Conservation (phyloP, 1,140 invertebrate species). For the Nebria ingens region DNA sequence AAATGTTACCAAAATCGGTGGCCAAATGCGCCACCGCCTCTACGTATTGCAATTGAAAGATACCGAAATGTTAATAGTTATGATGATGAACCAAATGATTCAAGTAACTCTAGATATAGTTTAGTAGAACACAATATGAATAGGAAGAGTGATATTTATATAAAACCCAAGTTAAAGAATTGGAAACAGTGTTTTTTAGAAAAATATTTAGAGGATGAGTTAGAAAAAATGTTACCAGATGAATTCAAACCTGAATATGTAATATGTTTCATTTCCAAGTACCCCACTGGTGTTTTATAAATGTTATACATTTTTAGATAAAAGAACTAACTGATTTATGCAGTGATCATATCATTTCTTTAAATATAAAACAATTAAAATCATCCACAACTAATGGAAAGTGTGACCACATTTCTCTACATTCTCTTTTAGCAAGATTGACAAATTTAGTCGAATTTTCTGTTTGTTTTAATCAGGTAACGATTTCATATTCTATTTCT, state of each 20-base stretch:
- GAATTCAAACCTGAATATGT: background rate
- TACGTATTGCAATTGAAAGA: background rate
- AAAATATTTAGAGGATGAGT: background rate
- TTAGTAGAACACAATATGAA: background rate
- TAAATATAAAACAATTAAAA: background rate
- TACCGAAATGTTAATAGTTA: background rate
- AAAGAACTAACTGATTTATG: background rate
- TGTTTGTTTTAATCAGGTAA: background rate
- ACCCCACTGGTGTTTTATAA: too few relatives aligned
- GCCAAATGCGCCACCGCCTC: background rate
- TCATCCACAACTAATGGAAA: background rate
- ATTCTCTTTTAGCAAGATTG: background rate
- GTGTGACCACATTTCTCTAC: background rate
- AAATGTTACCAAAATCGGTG: background rate
- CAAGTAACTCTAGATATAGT: background rate
- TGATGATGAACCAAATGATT: background rate
- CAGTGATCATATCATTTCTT: background rate
- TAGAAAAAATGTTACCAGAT: background rate
- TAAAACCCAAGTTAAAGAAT: background rate
- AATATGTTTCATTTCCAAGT: background rate
- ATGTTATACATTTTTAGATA: background rate
- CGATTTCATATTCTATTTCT: background rate
- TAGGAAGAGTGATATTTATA: too few relatives aligned
- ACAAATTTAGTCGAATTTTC: background rate
- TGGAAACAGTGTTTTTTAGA: slow-evolving; percentile 1